Evolutionary conservation across 2,797 vertebrate genomes (phyloP).

Genomic region (Taenioides sp.): DNA sequence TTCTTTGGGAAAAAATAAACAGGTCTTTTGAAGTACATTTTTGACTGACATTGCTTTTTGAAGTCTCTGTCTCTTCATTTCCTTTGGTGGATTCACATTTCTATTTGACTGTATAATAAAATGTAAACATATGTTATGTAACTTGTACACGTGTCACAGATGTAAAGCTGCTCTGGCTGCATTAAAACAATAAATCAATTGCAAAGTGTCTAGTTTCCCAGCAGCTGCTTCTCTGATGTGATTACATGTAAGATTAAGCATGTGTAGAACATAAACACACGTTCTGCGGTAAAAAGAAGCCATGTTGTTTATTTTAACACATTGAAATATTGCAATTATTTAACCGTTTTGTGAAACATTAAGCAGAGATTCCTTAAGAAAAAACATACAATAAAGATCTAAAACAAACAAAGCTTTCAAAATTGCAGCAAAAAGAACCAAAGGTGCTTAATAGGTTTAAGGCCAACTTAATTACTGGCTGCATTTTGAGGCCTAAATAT

Average conservation of each 20-base stretch:
- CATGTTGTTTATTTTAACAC: slow-evolving; percentile 32
- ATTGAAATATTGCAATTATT: slow-evolving; percentile 37
- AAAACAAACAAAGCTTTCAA: too few species aligned
- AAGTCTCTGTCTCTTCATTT: not conserved
- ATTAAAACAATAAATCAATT: not conserved
- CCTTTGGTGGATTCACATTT: not conserved
- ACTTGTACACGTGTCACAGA: slow-evolving; percentile 3
- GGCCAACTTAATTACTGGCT: not conserved
- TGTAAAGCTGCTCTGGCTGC: not conserved
- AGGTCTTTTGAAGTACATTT: not conserved
- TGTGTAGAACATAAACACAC: slow-evolving; percentile 10
- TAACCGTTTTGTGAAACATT: slow-evolving; percentile 10
- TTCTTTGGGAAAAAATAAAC: too few species aligned
- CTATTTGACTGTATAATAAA: not conserved
- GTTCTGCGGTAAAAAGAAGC: slow-evolving; percentile 21
- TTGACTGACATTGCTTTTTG: not conserved
- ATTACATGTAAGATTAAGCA: not conserved
- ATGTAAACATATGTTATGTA: slow-evolving; percentile 11
- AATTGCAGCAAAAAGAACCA: not conserved
- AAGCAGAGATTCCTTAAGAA: slow-evolving; percentile 10
- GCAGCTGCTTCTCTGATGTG: not conserved
- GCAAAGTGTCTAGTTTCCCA: not conserved
- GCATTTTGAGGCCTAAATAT: not conserved
- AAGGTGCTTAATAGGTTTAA: not conserved
- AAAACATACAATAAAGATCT: slow-evolving; percentile 1